Evolutionary conservation across 2,797 vertebrate species (phyloP).

Genomic region (Myotis pilosus): DNA sequence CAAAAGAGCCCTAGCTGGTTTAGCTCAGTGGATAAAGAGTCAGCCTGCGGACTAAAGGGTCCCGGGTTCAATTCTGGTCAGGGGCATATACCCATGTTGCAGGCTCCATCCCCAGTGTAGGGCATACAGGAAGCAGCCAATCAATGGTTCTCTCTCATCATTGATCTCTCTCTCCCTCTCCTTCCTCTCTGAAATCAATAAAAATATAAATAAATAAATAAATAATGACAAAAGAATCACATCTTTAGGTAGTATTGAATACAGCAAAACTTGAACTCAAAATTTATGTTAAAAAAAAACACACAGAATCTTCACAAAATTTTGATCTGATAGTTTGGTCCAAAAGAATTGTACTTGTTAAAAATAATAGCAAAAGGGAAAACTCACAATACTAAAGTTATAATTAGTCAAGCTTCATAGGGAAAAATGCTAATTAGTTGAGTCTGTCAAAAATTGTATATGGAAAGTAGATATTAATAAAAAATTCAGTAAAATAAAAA

Average conservation of each 20-base stretch:
- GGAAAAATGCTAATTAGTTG: neutral
- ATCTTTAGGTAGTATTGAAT: neutral
- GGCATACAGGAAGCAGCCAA: too few relatives aligned
- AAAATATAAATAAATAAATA: too few relatives aligned
- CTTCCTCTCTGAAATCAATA: too few relatives aligned
- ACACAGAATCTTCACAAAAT: neutral
- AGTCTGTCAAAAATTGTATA: neutral
- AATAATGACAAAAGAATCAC: neutral
- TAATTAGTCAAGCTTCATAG: neutral
- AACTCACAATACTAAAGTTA: neutral
- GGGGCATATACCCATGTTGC: too few relatives aligned
- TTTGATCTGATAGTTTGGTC: neutral
- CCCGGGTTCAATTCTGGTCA: too few relatives aligned
- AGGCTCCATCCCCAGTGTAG: too few relatives aligned
- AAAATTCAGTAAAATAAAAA: constrained; percentile 20
- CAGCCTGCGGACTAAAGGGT: too few relatives aligned
- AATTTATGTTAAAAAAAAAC: neutral
- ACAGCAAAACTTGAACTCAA: neutral
- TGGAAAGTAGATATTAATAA: constrained; percentile 9
- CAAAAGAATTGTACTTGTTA: neutral
- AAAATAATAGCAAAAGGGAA: constrained; percentile 11
- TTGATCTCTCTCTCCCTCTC: too few relatives aligned
- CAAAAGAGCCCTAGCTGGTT: too few relatives aligned
- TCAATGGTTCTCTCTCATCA: too few relatives aligned
- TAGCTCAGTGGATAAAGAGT: too few relatives aligned